Evolutionary conservation across 2,888 invertebrate species (phyloP).

Genomic region (Hesperia comma): DNA sequence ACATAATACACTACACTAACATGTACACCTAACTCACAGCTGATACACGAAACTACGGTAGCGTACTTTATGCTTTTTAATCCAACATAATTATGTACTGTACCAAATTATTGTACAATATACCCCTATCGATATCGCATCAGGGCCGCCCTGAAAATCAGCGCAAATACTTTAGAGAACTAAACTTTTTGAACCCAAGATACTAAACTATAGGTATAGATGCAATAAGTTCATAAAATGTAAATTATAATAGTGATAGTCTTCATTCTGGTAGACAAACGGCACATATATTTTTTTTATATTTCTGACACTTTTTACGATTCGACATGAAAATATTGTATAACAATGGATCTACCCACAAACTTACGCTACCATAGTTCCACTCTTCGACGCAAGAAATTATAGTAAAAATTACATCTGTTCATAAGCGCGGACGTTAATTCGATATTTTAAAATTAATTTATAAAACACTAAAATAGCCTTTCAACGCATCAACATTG

Average conservation of each 20-base stretch:
- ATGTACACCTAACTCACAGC: slow-evolving; percentile 8
- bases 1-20: slow-evolving; percentile 7
- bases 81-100: neutral
- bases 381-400: neutral
- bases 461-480: slow-evolving; percentile 44
- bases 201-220: no score
- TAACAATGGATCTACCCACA: neutral
- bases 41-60: slow-evolving; percentile 1
- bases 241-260: no score
- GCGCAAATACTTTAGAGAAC: no score
- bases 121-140: neutral
- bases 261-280: no score
- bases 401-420: slow-evolving; percentile 23
- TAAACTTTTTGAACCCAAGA: no score
- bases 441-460: slow-evolving; percentile 43
- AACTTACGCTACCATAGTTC: slow-evolving; percentile 3
- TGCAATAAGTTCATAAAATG: no score
- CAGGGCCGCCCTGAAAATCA: neutral
- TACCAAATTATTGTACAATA: neutral
- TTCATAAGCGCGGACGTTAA: slow-evolving; percentile 43
- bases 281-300: no score
- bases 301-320: no score
- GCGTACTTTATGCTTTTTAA: neutral
- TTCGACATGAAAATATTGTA: no score
- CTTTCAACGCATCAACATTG: slow-evolving; percentile 61